These are phyloP conservation scores for Tachysurus fulvidraco DNA, from an alignment of 2,113 vertebrate genomes.

Conservation along the genomic window DNA sequence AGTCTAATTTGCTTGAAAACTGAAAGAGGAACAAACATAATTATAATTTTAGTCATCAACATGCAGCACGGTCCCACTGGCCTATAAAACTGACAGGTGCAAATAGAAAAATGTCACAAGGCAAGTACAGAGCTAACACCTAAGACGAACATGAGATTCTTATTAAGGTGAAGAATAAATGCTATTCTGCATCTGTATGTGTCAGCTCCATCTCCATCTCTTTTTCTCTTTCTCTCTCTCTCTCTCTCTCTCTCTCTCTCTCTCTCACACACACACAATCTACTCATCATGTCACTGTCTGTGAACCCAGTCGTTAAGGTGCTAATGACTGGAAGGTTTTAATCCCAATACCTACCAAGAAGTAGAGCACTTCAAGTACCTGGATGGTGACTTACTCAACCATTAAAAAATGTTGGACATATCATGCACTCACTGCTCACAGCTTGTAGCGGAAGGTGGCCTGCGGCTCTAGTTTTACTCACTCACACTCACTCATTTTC, in stretches of 20 bases:
- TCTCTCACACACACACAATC: neutral
- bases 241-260: neutral
- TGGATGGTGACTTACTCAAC: too few species aligned
- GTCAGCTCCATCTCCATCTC: neutral
- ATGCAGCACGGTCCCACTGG: neutral
- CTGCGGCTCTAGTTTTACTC: too few species aligned
- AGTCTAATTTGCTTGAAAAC: neutral
- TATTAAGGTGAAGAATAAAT: conserved; percentile 19
- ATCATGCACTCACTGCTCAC: too few species aligned
- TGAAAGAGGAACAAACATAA: neutral
- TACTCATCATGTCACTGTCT: neutral
- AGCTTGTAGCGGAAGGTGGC: too few species aligned
- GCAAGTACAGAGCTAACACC: neutral
- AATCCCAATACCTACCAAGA: neutral
- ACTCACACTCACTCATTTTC: too few species aligned
- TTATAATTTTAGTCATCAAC: neutral
- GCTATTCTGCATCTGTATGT: too few species aligned
- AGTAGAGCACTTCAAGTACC: too few species aligned
- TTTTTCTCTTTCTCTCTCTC: neutral
- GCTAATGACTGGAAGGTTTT: neutral
- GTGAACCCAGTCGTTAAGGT: neutral
- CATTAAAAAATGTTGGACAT: too few species aligned
- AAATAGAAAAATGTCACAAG: conserved; percentile 2
- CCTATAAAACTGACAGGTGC: neutral
- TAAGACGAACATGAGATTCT: conserved; percentile 16